Percentiles rank a stretch among this genome's conserved stretches.
phyloP scores from a whole-genome alignment of 2,888 invertebrate species.

The Crepidodera aurea region DNA sequence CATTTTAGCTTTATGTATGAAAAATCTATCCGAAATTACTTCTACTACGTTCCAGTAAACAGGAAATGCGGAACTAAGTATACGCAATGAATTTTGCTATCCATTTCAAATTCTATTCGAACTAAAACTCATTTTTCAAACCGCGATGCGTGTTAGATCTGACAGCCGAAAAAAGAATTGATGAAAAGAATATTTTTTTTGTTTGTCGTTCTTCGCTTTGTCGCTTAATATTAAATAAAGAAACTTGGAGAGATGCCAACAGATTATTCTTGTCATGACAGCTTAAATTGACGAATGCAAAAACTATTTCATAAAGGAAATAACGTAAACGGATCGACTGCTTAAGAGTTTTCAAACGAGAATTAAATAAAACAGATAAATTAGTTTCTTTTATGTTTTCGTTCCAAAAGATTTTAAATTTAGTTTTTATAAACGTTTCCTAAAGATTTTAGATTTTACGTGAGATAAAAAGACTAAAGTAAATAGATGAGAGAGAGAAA shows the following conservation, averaged over 20 bases:
- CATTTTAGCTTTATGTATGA: no score
- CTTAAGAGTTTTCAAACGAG: background rate
- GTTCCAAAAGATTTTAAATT: no score
- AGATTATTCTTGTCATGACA: constrained; percentile 6
- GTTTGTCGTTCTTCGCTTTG: constrained; percentile 15
- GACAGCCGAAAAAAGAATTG: constrained; percentile 15
- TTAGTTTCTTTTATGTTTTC: background rate
- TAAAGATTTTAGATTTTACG: no score
- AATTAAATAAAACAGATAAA: background rate
- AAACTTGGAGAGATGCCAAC: constrained; percentile 19
- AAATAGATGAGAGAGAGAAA: no score
- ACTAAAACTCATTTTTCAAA: constrained; percentile 16
- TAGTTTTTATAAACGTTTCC: no score
- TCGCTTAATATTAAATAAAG: constrained; percentile 5
- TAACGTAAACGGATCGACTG: background rate
- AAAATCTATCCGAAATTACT: no score
- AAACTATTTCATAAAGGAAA: constrained; percentile 2
- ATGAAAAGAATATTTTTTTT: constrained; percentile 17
- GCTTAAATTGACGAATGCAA: background rate
- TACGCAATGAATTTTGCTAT: constrained; percentile 7
- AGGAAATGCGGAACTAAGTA: constrained; percentile 2
- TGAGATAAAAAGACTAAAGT: no score
- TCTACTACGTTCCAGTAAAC: background rate
- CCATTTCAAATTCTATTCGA: constrained; percentile 6
- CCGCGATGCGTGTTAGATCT: constrained; percentile 14